Conservation (phyloP, 53 echinoderm and acorn worm genomes). For the Antedon mediterranea region DNA sequence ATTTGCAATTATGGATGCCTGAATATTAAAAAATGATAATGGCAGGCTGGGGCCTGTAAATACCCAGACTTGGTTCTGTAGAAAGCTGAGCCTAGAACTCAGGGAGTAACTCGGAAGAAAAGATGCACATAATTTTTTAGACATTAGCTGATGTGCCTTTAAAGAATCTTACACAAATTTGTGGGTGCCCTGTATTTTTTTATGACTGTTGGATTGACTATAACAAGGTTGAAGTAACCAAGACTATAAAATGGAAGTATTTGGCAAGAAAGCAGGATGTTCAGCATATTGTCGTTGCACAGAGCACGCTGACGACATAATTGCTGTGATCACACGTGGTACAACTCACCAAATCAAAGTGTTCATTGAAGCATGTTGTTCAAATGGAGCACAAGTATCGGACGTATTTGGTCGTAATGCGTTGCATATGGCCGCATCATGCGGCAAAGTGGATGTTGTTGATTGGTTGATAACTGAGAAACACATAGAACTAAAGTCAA, state of each 20-base stretch:
- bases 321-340: conserved; percentile 42
- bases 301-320: conserved; percentile 50
- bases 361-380: conserved; percentile 38
- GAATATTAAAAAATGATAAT: background rate
- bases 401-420: conserved; percentile 64
- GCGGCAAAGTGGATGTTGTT: conserved; percentile 54
- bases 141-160: too few species aligned
- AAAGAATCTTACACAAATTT: too few species aligned
- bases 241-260: too few species aligned
- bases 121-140: too few species aligned
- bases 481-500: conserved; percentile 31
- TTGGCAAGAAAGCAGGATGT: conserved; percentile 12
- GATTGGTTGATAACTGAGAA: conserved; percentile 61
- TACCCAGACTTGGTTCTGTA: too few species aligned
- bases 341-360: conserved; percentile 44
- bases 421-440: conserved; percentile 81
- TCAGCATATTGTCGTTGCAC: conserved; percentile 55
- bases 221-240: too few species aligned
- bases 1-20: background rate
- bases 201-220: too few species aligned
- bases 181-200: too few species aligned
- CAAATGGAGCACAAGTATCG: conserved; percentile 43
- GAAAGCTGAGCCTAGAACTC: too few species aligned
- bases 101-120: too few species aligned
- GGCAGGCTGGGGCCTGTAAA: background rate